phyloP scores from a whole-genome alignment of 1,140 invertebrate species.

The Drosophila kikkawai region DNA sequence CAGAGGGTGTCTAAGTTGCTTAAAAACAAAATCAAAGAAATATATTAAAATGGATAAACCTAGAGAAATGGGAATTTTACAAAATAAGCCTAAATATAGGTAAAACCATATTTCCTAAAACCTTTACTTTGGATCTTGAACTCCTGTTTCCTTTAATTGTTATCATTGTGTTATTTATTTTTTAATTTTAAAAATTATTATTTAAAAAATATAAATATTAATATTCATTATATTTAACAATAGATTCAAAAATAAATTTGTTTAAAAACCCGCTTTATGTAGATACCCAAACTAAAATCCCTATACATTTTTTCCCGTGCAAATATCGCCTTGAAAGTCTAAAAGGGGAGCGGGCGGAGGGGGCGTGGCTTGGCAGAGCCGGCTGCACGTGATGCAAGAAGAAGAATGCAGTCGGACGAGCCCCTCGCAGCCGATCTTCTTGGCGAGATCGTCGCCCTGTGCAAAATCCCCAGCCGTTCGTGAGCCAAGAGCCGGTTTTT shows the following conservation, averaged over 20 bases:
- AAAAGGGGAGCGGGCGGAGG: background rate
- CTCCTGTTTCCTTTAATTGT: too few species aligned
- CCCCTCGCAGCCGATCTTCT: conserved; percentile 45
- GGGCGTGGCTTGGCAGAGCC: conserved; percentile 14
- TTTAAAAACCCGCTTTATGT: too few species aligned
- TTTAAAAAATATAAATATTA: background rate
- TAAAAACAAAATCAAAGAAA: background rate
- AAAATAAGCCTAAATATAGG: background rate
- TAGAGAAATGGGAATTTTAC: background rate
- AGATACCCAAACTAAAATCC: background rate
- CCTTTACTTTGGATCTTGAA: background rate
- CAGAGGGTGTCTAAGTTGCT: too few species aligned
- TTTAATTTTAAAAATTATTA: background rate
- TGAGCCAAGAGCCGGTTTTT: conserved; percentile 41
- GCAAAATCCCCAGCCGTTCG: conserved; percentile 24
- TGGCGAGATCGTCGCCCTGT: conserved; percentile 41
- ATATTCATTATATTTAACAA: background rate
- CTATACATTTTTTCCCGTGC: conserved; percentile 2
- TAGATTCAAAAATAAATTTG: background rate
- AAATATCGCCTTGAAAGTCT: conserved; percentile 31
- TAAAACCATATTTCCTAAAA: background rate
- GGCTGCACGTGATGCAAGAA: conserved; percentile 65
- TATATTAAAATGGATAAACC: background rate
- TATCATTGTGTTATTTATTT: background rate
- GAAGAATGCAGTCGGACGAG: conserved; percentile 81